These are phyloP conservation scores for Periophthalmus modestus DNA, from an alignment of 2,113 vertebrate genomes.

Conservation along the genomic window DNA sequence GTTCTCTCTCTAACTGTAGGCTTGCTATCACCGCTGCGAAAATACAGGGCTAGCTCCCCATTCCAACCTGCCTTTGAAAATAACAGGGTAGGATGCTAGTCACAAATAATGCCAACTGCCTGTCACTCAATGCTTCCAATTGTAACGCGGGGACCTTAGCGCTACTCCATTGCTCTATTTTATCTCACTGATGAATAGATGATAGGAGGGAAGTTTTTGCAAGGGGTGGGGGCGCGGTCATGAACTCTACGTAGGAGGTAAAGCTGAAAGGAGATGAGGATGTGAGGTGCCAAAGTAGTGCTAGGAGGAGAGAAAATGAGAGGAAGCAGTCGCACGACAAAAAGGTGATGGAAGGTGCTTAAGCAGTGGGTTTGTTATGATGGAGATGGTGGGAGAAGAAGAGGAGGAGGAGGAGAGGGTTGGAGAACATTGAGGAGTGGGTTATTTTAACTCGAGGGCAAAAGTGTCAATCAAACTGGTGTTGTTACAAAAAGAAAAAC, in stretches of 20 bases:
- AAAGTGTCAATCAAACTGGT: slow-evolving; percentile 54
- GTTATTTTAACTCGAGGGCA: not conserved
- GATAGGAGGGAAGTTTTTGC: slow-evolving; percentile 9
- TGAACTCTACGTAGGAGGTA: slow-evolving; percentile 45
- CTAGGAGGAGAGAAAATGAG: slow-evolving; percentile 35
- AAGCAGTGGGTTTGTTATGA: slow-evolving; percentile 30
- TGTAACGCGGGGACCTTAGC: slow-evolving; percentile 3
- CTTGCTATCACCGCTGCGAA: slow-evolving; percentile 38
- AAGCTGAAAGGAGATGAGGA: not conserved
- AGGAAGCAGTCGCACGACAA: slow-evolving; percentile 40
- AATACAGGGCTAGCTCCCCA: slow-evolving; percentile 32
- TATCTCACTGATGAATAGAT: slow-evolving; percentile 39
- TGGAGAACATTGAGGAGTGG: slow-evolving; percentile 30
- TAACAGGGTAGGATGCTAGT: slow-evolving; percentile 44
- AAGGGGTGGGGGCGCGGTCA: slow-evolving; percentile 7
- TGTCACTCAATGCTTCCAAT: slow-evolving; percentile 38
- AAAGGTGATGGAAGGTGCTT: not conserved
- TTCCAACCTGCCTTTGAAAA: slow-evolving; percentile 41
- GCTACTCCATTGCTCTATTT: slow-evolving; percentile 6
- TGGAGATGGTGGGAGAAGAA: slow-evolving; percentile 10
- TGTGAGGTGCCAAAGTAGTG: slow-evolving; percentile 3
- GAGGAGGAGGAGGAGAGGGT: slow-evolving; percentile 21
- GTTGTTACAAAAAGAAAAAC: not conserved
- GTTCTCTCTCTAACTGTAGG: slow-evolving; percentile 12
- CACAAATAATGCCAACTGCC: slow-evolving; percentile 26